These are phyloP conservation scores for Octodonta nipae DNA, from an alignment of 2,888 invertebrate genomes.

Conservation along the genomic window DNA sequence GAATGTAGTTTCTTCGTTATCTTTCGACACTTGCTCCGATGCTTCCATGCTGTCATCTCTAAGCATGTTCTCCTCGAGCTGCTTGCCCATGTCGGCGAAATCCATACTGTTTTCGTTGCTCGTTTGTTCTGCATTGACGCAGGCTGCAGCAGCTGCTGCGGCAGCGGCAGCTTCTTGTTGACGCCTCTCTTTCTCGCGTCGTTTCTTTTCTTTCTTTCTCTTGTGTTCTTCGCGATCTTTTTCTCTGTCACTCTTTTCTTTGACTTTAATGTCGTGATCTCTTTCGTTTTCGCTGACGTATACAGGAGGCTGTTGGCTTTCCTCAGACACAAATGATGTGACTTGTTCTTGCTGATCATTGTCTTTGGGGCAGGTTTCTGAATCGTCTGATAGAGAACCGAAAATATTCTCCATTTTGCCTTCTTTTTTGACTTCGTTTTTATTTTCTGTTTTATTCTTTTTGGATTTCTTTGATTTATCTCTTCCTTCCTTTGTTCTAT, in stretches of 20 bases:
- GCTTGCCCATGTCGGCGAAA: constrained; percentile 67
- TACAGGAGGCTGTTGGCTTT: constrained; percentile 22
- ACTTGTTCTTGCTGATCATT: constrained; percentile 13
- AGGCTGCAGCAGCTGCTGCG: constrained; percentile 14
- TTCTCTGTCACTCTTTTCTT: constrained; percentile 21
- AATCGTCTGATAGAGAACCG: constrained; percentile 68
- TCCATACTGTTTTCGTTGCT: constrained; percentile 66
- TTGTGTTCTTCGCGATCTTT: constrained; percentile 41
- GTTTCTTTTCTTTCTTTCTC: constrained; percentile 41
- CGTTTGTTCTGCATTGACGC: constrained; percentile 12
- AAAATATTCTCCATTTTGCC: constrained; percentile 82
- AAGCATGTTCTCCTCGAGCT: constrained; percentile 65
- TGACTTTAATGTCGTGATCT: constrained; percentile 21
- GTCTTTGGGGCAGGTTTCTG: constrained; percentile 32
- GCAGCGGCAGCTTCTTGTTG: constrained; percentile 36
- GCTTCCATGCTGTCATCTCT: constrained; percentile 51
- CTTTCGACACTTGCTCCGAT: constrained; percentile 14
- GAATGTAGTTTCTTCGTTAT: constrained; percentile 33
- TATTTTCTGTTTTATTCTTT: constrained; percentile 32
- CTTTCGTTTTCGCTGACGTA: constrained; percentile 42
- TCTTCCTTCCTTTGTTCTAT: constrained; percentile 44
- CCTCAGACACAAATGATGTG: background rate
- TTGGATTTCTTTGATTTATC: constrained; percentile 49
- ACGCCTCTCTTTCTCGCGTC: constrained; percentile 32
- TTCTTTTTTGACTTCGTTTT: constrained; percentile 48